A percentile compares a stretch with the other conserved stretches of the same genome.
phyloP scores from a whole-genome alignment of 2,113 vertebrate genomes.

The Rhipidura dahli region DNA sequence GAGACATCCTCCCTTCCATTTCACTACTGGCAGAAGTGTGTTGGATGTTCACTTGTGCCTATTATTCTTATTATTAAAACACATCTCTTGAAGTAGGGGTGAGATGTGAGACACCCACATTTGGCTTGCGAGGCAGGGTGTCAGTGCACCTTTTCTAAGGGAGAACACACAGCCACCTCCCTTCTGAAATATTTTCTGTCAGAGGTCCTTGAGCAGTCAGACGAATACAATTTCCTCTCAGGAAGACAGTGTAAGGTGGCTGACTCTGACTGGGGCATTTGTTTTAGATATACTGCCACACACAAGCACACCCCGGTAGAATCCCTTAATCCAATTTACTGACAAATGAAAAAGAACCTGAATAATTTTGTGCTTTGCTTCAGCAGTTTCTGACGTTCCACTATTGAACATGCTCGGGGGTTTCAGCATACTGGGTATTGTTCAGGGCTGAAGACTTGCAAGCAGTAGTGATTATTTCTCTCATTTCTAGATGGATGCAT shows the following conservation, averaged over 20 bases:
- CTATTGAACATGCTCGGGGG: neutral
- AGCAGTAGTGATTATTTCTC: neutral
- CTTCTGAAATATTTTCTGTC: neutral
- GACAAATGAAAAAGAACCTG: neutral
- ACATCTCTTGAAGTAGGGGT: neutral
- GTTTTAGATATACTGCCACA: neutral
- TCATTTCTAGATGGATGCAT: constrained; percentile 13
- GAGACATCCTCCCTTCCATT: neutral
- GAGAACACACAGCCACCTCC: neutral
- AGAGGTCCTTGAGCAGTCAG: neutral
- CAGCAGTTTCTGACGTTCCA: neutral
- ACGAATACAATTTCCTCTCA: neutral
- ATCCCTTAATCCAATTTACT: neutral
- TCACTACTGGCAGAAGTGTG: neutral
- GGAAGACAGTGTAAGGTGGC: neutral
- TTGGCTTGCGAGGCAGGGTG: neutral
- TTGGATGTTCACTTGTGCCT: fast-evolving
- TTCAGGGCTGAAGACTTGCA: neutral
- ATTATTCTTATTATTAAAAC: neutral
- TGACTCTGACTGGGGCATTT: neutral
- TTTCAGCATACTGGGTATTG: neutral
- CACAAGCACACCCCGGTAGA: neutral
- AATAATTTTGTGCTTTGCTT: constrained; percentile 5
- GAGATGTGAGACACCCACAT: neutral
- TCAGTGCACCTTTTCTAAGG: fast-evolving